Conservation (phyloP, 2,113 vertebrate genomes). For the Azemiops feae region DNA sequence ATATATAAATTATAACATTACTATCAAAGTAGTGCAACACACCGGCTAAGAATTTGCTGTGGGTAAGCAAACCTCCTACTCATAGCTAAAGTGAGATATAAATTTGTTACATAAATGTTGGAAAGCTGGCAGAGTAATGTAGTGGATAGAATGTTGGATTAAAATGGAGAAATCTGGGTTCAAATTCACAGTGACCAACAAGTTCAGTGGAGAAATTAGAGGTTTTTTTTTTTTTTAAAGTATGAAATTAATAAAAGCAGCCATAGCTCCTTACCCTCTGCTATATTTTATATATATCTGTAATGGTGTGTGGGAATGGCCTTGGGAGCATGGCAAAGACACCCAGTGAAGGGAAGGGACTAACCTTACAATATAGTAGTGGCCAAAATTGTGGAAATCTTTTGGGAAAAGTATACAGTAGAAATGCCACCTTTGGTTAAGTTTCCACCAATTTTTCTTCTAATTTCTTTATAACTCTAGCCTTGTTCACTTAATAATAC, state of each 20-base stretch:
- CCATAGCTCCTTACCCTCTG: too few species aligned
- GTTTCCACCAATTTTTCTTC: too few species aligned
- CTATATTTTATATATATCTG: too few species aligned
- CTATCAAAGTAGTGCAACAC: neutral
- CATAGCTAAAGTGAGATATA: neutral
- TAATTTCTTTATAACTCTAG: too few species aligned
- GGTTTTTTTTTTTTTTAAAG: too few species aligned
- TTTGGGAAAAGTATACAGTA: too few species aligned
- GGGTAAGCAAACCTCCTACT: neutral
- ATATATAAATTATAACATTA: neutral
- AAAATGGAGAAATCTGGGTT: neutral
- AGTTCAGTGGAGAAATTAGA: neutral
- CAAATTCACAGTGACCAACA: neutral
- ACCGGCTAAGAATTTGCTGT: neutral
- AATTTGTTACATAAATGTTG: neutral
- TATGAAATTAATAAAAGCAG: too few species aligned
- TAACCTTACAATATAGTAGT: too few species aligned
- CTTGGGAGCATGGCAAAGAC: neutral
- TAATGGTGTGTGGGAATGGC: too few species aligned
- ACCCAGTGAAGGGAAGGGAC: neutral
- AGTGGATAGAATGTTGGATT: neutral
- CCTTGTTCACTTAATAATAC: too few species aligned
- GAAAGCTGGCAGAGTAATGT: neutral
- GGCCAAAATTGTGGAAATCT: too few species aligned
- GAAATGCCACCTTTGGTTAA: too few species aligned